Evolutionary conservation across 2,113 vertebrate genomes (phyloP).

Genomic region (Burhinus bistriatus): DNA sequence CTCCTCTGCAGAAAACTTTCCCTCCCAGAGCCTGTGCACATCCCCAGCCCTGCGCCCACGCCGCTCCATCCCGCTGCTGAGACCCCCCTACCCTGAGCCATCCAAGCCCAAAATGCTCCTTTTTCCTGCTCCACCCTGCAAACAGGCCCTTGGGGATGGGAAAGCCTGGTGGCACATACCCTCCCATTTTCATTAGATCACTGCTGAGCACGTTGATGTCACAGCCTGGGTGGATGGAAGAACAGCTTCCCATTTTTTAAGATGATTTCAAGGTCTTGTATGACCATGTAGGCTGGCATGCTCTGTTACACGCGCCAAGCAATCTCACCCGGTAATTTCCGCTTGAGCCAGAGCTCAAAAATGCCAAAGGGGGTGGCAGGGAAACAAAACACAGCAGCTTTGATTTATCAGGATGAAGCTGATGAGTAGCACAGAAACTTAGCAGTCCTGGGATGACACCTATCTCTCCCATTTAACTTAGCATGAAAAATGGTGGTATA

Average conservation of each 20-base stretch:
- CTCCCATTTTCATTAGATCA: neutral
- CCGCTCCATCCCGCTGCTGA: neutral
- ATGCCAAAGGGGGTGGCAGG: too few relatives aligned
- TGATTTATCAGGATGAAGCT: neutral
- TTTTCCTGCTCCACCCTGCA: neutral
- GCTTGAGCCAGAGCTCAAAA: neutral
- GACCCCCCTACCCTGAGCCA: neutral
- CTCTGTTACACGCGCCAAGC: neutral
- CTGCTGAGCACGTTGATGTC: neutral
- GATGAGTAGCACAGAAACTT: neutral
- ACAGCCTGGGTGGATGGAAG: neutral
- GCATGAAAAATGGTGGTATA: neutral
- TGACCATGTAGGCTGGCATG: neutral
- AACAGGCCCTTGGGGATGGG: neutral
- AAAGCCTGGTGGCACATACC: neutral
- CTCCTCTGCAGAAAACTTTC: neutral
- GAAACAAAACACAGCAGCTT: neutral
- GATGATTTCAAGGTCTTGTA: neutral
- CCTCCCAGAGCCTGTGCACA: neutral
- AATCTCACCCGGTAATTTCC: rapidly evolving
- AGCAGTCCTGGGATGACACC: neutral
- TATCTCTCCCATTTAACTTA: neutral
- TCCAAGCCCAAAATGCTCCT: neutral
- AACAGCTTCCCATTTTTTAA: neutral
- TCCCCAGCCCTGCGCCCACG: neutral